phyloP scores from a whole-genome alignment of 2,113 vertebrate genomes.

The Rutilus rutilus region DNA sequence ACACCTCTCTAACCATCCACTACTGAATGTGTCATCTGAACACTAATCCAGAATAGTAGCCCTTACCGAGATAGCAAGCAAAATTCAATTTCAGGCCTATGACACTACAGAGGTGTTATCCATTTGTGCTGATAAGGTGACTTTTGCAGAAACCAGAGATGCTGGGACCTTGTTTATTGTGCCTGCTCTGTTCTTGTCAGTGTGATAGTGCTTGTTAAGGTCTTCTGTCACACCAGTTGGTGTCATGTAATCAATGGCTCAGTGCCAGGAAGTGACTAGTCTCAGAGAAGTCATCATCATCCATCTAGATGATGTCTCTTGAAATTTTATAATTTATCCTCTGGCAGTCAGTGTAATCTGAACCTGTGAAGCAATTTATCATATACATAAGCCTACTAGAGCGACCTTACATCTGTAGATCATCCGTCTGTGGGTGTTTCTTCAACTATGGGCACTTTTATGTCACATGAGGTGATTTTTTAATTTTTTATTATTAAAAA shows the following conservation, averaged over 20 bases:
- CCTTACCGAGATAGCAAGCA: conserved; percentile 6
- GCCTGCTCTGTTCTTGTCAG: conserved; percentile 41
- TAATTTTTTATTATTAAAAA: background rate
- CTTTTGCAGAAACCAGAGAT: conserved; percentile 23
- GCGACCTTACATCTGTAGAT: background rate
- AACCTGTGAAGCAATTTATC: background rate
- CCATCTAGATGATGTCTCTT: conserved; percentile 8
- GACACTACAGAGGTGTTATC: conserved; percentile 23
- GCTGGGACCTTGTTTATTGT: conserved; percentile 35
- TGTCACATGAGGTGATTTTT: background rate
- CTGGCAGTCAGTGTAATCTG: conserved; percentile 7
- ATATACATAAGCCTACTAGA: background rate
- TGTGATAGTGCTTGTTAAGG: conserved; percentile 44
- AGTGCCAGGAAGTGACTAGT: conserved; percentile 40
- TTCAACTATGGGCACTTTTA: conserved; percentile 7
- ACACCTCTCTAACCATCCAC: conserved; percentile 36
- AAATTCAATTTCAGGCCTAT: conserved; percentile 18
- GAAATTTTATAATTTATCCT: conserved; percentile 6
- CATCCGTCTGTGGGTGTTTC: background rate
- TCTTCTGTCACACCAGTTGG: conserved; percentile 41
- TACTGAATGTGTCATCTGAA: conserved; percentile 21
- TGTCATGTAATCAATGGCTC: conserved; percentile 32
- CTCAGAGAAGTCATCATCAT: conserved; percentile 26
- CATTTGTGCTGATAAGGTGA: conserved; percentile 40
- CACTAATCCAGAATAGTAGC: conserved; percentile 21